Evolutionary conservation across 2,888 invertebrate species (phyloP).

Genomic region (Luperina nickerlii): DNA sequence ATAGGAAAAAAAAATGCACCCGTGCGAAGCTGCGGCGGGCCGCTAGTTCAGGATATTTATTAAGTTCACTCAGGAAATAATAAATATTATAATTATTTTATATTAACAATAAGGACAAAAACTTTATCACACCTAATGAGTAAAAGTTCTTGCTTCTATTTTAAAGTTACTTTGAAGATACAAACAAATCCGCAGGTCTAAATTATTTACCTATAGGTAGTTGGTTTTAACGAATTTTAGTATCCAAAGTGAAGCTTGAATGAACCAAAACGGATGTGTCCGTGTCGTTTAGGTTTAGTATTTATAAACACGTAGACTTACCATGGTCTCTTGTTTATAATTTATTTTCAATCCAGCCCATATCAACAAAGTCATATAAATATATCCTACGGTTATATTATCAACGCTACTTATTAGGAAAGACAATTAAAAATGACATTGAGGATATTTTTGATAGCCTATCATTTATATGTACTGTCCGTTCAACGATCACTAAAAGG

Average conservation of each 20-base stretch:
- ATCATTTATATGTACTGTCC: not conserved
- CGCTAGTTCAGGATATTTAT: not conserved
- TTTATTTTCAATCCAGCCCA: not conserved
- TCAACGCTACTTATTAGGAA: not conserved
- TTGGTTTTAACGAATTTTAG: not conserved
- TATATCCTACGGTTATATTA: not conserved
- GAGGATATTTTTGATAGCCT: not conserved
- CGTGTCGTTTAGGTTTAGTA: not conserved
- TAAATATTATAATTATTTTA: too few species aligned
- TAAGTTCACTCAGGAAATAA: not conserved
- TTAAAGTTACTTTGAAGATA: not conserved
- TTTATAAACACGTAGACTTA: not conserved
- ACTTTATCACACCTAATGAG: not conserved
- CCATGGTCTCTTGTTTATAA: not conserved
- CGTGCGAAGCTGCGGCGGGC: too few species aligned
- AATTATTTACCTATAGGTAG: not conserved
- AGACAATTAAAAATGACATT: conserved; percentile 13
- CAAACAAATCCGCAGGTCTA: not conserved
- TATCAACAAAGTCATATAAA: not conserved
- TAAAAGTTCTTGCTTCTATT: not conserved
- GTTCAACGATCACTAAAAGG: conserved; percentile 8
- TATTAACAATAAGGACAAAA: not conserved
- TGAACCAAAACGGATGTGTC: not conserved
- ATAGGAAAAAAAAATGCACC: too few species aligned
- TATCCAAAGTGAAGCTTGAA: not conserved